Base-by-base conservation (phyloP, 2,797 vertebrate species). In the Alosa sapidissima region DNA sequence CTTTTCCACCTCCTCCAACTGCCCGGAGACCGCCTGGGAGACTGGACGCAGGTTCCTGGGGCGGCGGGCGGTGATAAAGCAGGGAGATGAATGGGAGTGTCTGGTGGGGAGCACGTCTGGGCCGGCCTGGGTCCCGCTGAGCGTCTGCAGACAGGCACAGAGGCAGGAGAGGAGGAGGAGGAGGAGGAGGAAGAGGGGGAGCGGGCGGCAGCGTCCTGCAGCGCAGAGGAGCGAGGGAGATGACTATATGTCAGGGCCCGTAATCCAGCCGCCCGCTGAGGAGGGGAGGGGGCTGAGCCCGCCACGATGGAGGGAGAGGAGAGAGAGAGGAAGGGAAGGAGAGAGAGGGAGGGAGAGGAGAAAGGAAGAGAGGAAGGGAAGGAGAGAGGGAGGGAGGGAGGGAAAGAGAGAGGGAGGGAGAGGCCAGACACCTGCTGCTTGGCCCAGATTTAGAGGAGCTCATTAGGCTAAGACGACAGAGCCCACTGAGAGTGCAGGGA, bases 251-350 rank as follows among this genome's bases (percentile, higher is more conserved):
- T 65, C 60, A 65, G 60, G 60, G 7, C 24, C 60, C 10, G 65
- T 72, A 41, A 72, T 41, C 65, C 33, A 41, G 33, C 10, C 33
- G 14, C 65, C 65, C 10, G 65, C 33, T 36, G 65, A 72, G 65
- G 62, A 89, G 91, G 90, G 88, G 28, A 28, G 28, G 28, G 89
- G 89, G 88, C 87, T 81, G 88, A 89, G n/a, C 52, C 52, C 13
- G 11, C 52, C 41, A 41, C 41, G 41, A 41, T 2, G 24, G 24
- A 60, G 10, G 52, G 24, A 48, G 81, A 83, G 81, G 86, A 60
- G 47, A 4, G 13, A 90, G 85, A 85, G 60, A 49, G 75, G 58
- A 24, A 24, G 24, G 72, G 60, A 36, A 36, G 4, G 78, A 14
- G 19, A 36, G 83, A 89, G 88, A 84, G 84, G 89, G 87, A 83